These are phyloP conservation scores for Hylaea fasciaria DNA, from an alignment of 2,888 invertebrate genomes.

Conservation along the genomic window DNA sequence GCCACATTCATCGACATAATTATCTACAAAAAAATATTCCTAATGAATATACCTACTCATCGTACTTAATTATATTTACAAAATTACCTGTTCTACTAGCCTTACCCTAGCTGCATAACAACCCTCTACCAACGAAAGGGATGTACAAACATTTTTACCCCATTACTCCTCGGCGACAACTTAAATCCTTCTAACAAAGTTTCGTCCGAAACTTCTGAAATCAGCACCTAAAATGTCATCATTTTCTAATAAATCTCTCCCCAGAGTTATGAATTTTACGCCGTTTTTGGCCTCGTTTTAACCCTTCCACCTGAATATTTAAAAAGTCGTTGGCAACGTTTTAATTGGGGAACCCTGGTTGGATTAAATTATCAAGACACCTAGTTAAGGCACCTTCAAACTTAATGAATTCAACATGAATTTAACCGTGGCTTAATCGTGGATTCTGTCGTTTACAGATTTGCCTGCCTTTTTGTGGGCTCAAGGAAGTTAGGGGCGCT, in stretches of 20 bases:
- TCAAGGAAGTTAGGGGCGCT: conserved; percentile 20
- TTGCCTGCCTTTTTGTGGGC: conserved; percentile 36
- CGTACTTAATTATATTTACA: too few species aligned
- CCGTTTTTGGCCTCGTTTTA: conserved; percentile 75
- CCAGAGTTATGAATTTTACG: conserved; percentile 76
- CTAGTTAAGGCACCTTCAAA: conserved; percentile 79
- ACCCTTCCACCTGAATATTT: conserved; percentile 81
- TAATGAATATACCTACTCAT: too few species aligned
- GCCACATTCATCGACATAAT: too few species aligned
- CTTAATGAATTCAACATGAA: conserved; percentile 83
- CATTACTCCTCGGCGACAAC: conserved; percentile 46
- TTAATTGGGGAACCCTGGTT: conserved; percentile 82
- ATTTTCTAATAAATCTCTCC: conserved; percentile 74
- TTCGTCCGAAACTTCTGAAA: conserved; percentile 71
- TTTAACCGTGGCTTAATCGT: conserved; percentile 61
- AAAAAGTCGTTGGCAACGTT: conserved; percentile 83
- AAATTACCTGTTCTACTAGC: too few species aligned
- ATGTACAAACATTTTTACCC: conserved; percentile 31
- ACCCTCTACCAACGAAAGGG: conserved; percentile 19
- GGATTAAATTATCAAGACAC: conserved; percentile 86
- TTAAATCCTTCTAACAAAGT: conserved; percentile 64
- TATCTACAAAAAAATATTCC: too few species aligned
- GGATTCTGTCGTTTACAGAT: conserved; percentile 41
- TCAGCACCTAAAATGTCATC: conserved; percentile 83
- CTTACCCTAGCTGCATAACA: too few species aligned